phyloP scores from a whole-genome alignment of 2,888 invertebrate genomes.

The Lingula anatina region DNA sequence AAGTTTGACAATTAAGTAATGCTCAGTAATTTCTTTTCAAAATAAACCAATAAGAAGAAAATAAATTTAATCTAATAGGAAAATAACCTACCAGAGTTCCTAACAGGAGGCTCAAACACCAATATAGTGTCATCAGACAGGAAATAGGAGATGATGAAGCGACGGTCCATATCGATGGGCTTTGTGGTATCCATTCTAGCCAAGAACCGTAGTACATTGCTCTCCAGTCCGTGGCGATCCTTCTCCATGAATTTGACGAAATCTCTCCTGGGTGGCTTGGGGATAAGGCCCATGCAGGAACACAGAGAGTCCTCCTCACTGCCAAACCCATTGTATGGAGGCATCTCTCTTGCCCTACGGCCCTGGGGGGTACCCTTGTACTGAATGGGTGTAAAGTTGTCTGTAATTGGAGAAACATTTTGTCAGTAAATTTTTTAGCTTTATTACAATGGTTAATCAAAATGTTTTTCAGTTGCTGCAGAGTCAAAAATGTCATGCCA shows the following conservation, averaged over 20 bases:
- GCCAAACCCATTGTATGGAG: slow-evolving; percentile 89
- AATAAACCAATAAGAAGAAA: no score
- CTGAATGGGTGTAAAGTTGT: slow-evolving; percentile 61
- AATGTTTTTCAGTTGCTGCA: no score
- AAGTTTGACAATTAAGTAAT: no score
- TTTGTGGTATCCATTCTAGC: slow-evolving; percentile 72
- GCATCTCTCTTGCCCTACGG: slow-evolving; percentile 53
- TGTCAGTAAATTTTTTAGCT: no score
- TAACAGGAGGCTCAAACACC: slow-evolving; percentile 50
- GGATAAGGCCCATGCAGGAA: slow-evolving; percentile 76
- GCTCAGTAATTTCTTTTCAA: no score
- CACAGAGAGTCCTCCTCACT: slow-evolving; percentile 83
- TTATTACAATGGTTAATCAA: no score
- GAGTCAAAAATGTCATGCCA: no score
- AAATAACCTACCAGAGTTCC: slow-evolving; percentile 45
- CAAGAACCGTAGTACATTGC: slow-evolving; percentile 72
- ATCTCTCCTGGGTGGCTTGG: slow-evolving; percentile 71
- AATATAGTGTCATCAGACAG: slow-evolving; percentile 50
- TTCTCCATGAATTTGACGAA: slow-evolving; percentile 75
- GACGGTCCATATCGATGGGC: slow-evolving; percentile 44
- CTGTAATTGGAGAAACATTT: slow-evolving; percentile 19
- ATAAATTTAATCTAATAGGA: no score
- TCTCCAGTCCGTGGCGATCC: slow-evolving; percentile 69
- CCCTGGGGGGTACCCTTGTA: slow-evolving; percentile 24
- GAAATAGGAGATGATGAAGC: slow-evolving; percentile 52